These are phyloP conservation scores for Trachelipus rathkii DNA, from an alignment of 1,140 invertebrate species.

Conservation along the genomic window DNA sequence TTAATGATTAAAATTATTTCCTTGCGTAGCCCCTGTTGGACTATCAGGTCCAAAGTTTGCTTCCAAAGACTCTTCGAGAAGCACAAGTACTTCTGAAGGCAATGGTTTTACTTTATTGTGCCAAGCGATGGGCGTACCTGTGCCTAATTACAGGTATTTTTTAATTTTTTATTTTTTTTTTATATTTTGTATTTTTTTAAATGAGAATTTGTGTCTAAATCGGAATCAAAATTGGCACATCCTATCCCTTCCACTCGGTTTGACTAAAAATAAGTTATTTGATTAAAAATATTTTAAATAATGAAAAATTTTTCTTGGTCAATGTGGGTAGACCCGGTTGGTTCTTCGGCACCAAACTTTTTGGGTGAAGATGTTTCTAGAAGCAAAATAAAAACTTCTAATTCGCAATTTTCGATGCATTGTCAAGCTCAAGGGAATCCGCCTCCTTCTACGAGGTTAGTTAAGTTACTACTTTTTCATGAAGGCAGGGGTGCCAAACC, in stretches of 20 bases:
- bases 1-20: too few relatives aligned
- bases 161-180: not conserved
- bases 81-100: not conserved
- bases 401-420: not conserved
- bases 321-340: slow-evolving; percentile 11
- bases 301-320: not conserved
- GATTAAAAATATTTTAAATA: not conserved
- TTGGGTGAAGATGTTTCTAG: slow-evolving; percentile 1
- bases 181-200: not conserved
- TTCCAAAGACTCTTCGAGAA: not conserved
- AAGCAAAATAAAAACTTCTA: not conserved
- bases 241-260: too few relatives aligned
- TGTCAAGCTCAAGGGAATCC: slow-evolving; percentile 14
- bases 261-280: too few relatives aligned
- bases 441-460: slow-evolving; percentile 6
- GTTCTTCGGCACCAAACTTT: slow-evolving; percentile 17
- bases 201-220: not conserved
- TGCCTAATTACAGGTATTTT: slow-evolving; percentile 2
- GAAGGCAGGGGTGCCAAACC: too few relatives aligned
- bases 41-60: not conserved
- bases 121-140: not conserved
- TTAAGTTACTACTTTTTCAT: too few relatives aligned
- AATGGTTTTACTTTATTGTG: not conserved
- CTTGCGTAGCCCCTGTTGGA: not conserved
- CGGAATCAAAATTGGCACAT: not conserved